Evolutionary conservation across 2,113 vertebrate genomes (phyloP).

Genomic region (Ahaetulla prasina): DNA sequence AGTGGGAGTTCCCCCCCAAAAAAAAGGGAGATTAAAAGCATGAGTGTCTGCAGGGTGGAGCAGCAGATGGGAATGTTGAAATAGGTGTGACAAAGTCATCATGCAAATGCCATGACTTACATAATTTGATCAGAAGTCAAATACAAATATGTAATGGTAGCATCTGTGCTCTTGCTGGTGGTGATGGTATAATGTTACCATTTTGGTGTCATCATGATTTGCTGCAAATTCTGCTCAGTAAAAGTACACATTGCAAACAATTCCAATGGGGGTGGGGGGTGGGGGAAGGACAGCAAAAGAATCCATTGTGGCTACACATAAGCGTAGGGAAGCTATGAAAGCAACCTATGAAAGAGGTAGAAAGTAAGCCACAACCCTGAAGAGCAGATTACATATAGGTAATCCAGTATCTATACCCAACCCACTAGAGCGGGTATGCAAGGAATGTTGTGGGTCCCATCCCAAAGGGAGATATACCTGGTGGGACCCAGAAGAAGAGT

Average conservation of each 20-base stretch:
- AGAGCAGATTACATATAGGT: not conserved
- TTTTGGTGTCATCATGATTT: not conserved
- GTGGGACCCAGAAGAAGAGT: too few species aligned
- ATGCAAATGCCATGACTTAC: not conserved
- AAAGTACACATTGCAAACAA: not conserved
- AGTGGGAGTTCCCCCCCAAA: not conserved
- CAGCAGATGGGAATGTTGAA: not conserved
- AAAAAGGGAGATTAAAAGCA: not conserved
- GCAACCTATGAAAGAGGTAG: not conserved
- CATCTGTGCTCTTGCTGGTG: not conserved
- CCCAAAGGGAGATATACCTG: too few species aligned
- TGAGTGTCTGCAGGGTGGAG: not conserved
- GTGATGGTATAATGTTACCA: not conserved
- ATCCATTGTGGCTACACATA: not conserved
- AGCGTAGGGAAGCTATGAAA: not conserved
- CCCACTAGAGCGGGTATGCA: too few species aligned
- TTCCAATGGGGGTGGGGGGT: not conserved
- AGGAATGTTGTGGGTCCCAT: too few species aligned
- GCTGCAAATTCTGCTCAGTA: not conserved
- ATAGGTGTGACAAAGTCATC: not conserved
- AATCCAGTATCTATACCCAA: too few species aligned
- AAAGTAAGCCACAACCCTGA: not conserved
- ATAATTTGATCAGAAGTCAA: not conserved
- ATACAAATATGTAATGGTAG: not conserved
- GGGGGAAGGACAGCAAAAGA: not conserved